Evolutionary conservation across 2,888 invertebrate species (phyloP).

Genomic region (Syrphus vitripennis): DNA sequence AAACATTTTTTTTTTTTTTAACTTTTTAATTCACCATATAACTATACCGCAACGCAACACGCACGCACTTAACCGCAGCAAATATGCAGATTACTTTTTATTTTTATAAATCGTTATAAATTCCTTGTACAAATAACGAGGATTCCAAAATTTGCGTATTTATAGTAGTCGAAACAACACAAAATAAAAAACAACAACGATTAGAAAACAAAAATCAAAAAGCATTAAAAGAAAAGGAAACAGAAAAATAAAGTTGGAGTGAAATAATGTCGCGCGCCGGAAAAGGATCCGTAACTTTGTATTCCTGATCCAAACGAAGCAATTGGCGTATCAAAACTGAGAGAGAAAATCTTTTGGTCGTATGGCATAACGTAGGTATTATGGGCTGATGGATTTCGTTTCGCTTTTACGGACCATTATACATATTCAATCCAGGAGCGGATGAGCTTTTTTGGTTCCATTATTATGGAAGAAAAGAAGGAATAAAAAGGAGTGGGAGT

Average conservation of each 20-base stretch:
- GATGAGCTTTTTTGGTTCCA: conserved; percentile 41
- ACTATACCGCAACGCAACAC: background rate
- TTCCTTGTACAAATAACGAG: background rate
- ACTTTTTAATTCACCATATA: conserved; percentile 25
- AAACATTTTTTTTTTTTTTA: background rate
- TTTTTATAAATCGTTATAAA: background rate
- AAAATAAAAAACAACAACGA: background rate
- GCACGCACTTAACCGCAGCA: conserved; percentile 14
- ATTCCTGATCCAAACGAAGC: conserved; percentile 62
- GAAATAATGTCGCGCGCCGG: conserved; percentile 63
- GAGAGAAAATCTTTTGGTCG: conserved; percentile 44
- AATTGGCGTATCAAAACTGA: conserved; percentile 70
- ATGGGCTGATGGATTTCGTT: background rate
- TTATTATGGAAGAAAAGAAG: background rate
- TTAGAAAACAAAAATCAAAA: conserved; percentile 3
- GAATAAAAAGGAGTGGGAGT: conserved; percentile 22
- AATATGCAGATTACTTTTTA: conserved; percentile 10
- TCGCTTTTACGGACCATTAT: background rate
- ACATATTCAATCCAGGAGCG: conserved; percentile 24
- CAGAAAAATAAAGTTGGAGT: conserved; percentile 61
- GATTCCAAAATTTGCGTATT: background rate
- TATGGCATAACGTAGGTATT: conserved; percentile 51
- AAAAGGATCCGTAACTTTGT: conserved; percentile 48
- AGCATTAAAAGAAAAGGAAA: conserved; percentile 32
- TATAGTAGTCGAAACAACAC: background rate